Evolutionary conservation across 2,888 invertebrate species (phyloP).

Genomic region (Formica aserva): DNA sequence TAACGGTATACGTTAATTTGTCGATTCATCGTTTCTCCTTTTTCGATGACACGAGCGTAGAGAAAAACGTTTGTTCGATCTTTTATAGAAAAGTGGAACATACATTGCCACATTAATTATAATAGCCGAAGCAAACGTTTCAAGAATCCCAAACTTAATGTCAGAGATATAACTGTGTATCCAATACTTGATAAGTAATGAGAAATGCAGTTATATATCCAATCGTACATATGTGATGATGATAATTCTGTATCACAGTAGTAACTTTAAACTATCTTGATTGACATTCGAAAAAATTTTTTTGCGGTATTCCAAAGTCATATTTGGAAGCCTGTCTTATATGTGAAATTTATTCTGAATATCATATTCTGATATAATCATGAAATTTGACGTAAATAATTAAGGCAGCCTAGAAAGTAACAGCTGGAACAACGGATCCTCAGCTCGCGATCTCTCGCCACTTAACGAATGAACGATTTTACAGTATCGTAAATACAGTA

Average conservation of each 20-base stretch:
- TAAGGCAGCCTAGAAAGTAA: constrained; percentile 2
- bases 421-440: neutral
- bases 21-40: constrained; percentile 56
- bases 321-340: neutral
- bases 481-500: constrained; percentile 24
- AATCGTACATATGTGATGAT: constrained; percentile 16
- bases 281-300: neutral
- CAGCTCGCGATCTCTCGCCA: neutral
- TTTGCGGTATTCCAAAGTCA: neutral
- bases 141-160: constrained; percentile 13
- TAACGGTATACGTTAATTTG: constrained; percentile 66
- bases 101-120: constrained; percentile 52
- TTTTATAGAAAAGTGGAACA: constrained; percentile 44
- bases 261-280: neutral
- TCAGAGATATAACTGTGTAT: constrained; percentile 12
- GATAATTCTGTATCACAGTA: neutral
- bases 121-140: constrained; percentile 17
- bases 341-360: neutral
- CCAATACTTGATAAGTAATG: constrained; percentile 3
- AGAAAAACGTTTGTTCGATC: constrained; percentile 47
- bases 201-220: constrained; percentile 35
- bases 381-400: constrained; percentile 19
- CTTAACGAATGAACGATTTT: constrained; percentile 31
- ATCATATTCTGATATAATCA: neutral
- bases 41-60: constrained; percentile 43